These are phyloP conservation scores for Dipodomys ordii DNA, from an alignment of 2,113 vertebrate genomes.

Conservation along the genomic window DNA sequence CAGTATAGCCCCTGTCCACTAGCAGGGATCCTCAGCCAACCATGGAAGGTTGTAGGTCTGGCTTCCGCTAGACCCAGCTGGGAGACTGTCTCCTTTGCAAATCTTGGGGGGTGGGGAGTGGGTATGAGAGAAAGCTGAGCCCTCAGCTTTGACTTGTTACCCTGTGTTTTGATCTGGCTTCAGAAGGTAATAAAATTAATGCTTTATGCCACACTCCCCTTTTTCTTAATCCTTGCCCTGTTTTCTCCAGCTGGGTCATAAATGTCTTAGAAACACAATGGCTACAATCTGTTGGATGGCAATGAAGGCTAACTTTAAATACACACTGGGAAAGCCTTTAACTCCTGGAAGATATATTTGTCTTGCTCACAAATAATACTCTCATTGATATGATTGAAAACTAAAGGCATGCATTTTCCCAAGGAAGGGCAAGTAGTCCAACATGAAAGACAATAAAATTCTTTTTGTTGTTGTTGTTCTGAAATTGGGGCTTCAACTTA, in stretches of 20 bases:
- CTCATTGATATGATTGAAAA: background rate
- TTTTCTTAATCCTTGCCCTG: slow-evolving; percentile 26
- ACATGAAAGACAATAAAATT: background rate
- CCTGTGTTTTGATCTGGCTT: slow-evolving; percentile 45
- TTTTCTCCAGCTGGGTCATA: slow-evolving; percentile 18
- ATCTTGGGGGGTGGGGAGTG: slow-evolving; percentile 16
- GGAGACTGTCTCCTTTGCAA: slow-evolving; percentile 48
- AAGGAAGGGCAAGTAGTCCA: background rate
- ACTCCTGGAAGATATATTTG: slow-evolving; percentile 51
- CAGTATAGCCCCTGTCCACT: slow-evolving; percentile 76
- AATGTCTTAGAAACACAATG: slow-evolving; percentile 28
- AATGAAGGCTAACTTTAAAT: background rate
- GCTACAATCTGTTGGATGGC: background rate
- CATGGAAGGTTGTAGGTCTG: slow-evolving; percentile 75
- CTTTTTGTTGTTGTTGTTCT: background rate
- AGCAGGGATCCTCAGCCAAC: slow-evolving; percentile 62
- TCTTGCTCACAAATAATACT: slow-evolving; percentile 18
- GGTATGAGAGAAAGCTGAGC: slow-evolving; percentile 20
- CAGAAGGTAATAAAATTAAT: slow-evolving; percentile 58
- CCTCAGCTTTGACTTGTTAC: slow-evolving; percentile 37
- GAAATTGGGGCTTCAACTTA: too few species aligned
- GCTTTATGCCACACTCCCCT: background rate
- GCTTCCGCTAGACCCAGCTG: slow-evolving; percentile 76
- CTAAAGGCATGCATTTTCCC: slow-evolving; percentile 30
- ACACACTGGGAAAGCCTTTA: slow-evolving; percentile 1